Conservation (phyloP, 2,113 vertebrate species). For the Pelecanus crispus region DNA sequence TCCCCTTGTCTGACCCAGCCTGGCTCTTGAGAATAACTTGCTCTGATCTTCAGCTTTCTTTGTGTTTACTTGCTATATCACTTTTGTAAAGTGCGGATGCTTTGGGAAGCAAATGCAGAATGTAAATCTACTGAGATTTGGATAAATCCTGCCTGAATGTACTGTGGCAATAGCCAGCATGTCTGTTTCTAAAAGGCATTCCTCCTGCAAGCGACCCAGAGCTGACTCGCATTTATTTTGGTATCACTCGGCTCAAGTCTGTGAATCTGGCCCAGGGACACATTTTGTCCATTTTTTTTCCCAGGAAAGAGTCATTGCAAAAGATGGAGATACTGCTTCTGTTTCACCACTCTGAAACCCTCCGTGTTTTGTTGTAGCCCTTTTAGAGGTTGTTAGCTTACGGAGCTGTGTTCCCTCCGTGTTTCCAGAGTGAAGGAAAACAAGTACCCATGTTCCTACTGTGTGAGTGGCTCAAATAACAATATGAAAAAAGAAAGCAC, state of each 20-base stretch:
- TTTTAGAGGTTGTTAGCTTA: conserved; percentile 50
- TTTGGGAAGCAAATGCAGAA: background rate
- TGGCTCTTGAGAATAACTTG: background rate
- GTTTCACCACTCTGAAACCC: background rate
- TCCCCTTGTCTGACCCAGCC: background rate
- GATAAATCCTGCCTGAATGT: background rate
- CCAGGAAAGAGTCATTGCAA: background rate
- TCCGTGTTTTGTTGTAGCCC: conserved; percentile 40
- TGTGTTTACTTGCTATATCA: background rate
- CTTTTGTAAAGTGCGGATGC: background rate
- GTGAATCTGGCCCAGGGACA: background rate
- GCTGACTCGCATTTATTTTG: background rate
- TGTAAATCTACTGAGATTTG: background rate
- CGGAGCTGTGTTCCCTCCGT: background rate
- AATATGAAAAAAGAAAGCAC: background rate
- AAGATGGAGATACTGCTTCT: background rate
- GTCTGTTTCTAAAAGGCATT: background rate
- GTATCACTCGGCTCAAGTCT: background rate
- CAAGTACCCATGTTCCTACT: background rate
- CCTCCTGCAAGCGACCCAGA: background rate
- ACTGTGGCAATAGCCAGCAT: background rate
- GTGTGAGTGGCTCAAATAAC: background rate
- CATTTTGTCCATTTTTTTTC: background rate
- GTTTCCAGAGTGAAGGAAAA: conserved; percentile 27
- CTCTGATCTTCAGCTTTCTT: background rate